Base-by-base conservation (phyloP, 2,888 invertebrate species). In the Drosophila meridionalis region DNA sequence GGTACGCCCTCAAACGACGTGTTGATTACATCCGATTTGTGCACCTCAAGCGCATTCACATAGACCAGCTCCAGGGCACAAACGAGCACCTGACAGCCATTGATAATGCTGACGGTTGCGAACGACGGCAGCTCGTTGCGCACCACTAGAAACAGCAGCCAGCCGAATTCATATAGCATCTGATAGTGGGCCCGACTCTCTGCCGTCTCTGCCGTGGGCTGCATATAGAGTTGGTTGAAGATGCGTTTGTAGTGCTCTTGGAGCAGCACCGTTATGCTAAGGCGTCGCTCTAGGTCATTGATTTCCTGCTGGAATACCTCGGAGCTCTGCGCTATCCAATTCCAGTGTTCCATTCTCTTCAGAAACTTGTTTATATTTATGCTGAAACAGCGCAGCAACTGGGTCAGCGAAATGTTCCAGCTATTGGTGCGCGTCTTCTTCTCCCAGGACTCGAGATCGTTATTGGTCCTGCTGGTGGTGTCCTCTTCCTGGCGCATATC, bases 361-460 rank as follows among this genome's bases (percentile, higher is more conserved):
- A 89, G 55, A 28, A 87, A 87, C 11, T 69, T 72, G 1, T 50
- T 64, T 6, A 83, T 74, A 59, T 78, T 83, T 0, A 89, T 65
- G 20, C 55, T 56, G 14, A 88, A 88, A 30, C 38, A 48, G 36
- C 60, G 63, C 42, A 87, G 48, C 8, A 89, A 53, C n/a, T 75
- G 61, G 3, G 86, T 83, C 4, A 87, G 52, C 9, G 86, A 77
- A 6, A 85, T 69, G 40, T 84, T 89, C 85, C 85, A 85, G 69
- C 84, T 86, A 3, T 69, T 61, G 7, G 6, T 56, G 7, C 61
- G 66, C 1, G 52, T 5, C 34, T 76, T 65, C 11, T 56, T 45
- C 11, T 64, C 63, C 52, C 60, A 60, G 42, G 55, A 48, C 47
- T 30, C 12, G 4, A 34, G n/a, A 0, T 48, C 36, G 20, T 6